These are phyloP conservation scores for Nasua narica DNA, from an alignment of 2,797 vertebrate genomes.

Conservation along the genomic window DNA sequence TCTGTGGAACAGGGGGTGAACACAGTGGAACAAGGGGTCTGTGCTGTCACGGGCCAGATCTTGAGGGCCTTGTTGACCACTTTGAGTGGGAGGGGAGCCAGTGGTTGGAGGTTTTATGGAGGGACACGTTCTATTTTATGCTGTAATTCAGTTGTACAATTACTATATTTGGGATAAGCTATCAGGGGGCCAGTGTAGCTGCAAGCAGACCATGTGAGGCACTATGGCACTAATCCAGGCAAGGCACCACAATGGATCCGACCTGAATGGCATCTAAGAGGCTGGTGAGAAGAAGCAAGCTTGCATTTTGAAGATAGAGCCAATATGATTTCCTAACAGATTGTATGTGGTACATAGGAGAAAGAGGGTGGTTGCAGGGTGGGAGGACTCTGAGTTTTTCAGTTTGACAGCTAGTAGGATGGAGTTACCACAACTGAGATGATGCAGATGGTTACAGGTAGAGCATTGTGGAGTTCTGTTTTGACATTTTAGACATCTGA, in stretches of 20 bases:
- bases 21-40: fast-evolving
- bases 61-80: fast-evolving
- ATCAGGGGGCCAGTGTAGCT: neutral
- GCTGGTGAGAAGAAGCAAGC: neutral
- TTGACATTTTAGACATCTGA: neutral
- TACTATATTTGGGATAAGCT: neutral
- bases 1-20: fast-evolving
- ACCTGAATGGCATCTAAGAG: neutral
- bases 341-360: neutral
- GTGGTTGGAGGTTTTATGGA: neutral
- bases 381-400: neutral
- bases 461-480: neutral
- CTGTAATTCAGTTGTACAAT: neutral
- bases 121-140: neutral
- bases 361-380: neutral
- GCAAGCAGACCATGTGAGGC: neutral
- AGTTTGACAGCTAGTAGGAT: neutral
- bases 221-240: neutral
- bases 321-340: neutral
- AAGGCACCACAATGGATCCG: neutral
- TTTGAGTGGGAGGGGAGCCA: neutral
- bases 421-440: neutral
- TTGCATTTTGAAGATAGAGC: neutral
- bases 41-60: fast-evolving
- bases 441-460: neutral